Evolutionary conservation across 2,113 vertebrate genomes (phyloP).

Genomic region (Equus przewalskii): DNA sequence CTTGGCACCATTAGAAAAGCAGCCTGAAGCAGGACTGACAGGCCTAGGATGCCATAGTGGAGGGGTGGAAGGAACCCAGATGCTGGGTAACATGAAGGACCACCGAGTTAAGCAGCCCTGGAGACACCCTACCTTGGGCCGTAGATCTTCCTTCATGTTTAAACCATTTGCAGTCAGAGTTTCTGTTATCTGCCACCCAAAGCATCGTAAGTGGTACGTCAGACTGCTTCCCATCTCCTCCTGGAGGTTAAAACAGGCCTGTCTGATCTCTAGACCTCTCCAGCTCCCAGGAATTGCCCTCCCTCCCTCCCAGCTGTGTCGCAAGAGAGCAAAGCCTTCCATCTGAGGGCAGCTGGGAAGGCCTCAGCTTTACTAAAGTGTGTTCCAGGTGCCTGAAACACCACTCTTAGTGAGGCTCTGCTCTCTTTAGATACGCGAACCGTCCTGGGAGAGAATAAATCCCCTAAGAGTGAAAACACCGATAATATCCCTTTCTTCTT

Average conservation of each 20-base stretch:
- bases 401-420: background rate
- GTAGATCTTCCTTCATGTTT: background rate
- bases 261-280: background rate
- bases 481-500: slow-evolving; percentile 2
- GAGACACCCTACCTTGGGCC: background rate
- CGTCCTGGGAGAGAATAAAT: background rate
- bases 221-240: background rate
- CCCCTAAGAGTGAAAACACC: background rate
- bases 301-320: accelerated
- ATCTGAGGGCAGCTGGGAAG: background rate
- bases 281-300: background rate
- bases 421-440: background rate
- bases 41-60: background rate
- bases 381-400: background rate
- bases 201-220: background rate
- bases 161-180: background rate
- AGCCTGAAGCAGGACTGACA: background rate
- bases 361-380: background rate
- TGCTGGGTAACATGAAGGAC: background rate
- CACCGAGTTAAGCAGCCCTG: background rate
- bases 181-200: background rate
- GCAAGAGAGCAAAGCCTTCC: background rate
- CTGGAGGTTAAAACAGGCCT: background rate
- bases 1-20: background rate
- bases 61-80: background rate